Base-by-base conservation (phyloP, 2,888 invertebrate species). In the Rhyacophila evoluta region DNA sequence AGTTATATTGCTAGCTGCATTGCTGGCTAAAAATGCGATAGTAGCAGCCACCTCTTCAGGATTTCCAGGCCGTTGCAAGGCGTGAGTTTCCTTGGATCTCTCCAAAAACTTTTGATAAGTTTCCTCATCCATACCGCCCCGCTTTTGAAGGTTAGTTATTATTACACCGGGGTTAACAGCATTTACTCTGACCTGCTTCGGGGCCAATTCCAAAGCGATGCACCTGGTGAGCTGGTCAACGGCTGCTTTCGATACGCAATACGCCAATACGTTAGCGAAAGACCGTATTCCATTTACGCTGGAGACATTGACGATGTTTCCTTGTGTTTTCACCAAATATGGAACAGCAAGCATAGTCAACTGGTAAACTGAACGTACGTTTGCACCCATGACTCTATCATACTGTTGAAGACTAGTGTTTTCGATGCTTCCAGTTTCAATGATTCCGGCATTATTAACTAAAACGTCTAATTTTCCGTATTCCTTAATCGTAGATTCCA, bases 171-270 rank as follows among this genome's bases (percentile, higher is more conserved):
- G 98, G 87, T 97, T 97, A 0, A 98, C 97, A 83, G 94, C 92
- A 87, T 98, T 98, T 0, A 97, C 97, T 79, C 98, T 89, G 0
- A 98, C 96, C 80, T 94, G 93, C 86, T 95, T 95, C 0, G 92
- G 84, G 15, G 95, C 96, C 74, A 97, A 86, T 85, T 97, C 98
- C 78, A 99, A 87, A 2, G 99, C 98, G 1, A 94, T 92, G 86
- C 98, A 98, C 84, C 95, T 92, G 0, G 99, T 99, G 83, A 99
- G 93, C 86, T 98, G 98, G 87, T 99, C 99, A 0, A 99, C 90
- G 0, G 98, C 95, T 38, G 97, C 92, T 88, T 99, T 99, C 0
- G 97, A 97, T 86, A 99, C 93, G 83, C 94, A 94, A 86, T 99
- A 99, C 0, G 97, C 95, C 68, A 98, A 87, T 0, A 98, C 95